Evolutionary conservation across 2,888 invertebrate genomes (phyloP).

Genomic region (Apodemia mormo): DNA sequence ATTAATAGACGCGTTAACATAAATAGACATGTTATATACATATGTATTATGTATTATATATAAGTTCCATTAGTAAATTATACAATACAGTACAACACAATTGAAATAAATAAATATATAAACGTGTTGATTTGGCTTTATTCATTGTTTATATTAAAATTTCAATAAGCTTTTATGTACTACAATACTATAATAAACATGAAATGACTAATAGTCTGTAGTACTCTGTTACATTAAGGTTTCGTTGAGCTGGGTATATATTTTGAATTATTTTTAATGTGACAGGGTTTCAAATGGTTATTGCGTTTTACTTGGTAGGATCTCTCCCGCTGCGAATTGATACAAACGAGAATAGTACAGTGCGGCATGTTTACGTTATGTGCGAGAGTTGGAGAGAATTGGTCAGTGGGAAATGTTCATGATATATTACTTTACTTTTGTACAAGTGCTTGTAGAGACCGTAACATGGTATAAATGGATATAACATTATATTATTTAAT

Average conservation of each 20-base stretch:
- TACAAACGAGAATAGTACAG: conserved; percentile 50
- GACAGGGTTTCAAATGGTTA: conserved; percentile 46
- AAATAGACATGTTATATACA: too few relatives aligned
- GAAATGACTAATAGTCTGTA: conserved; percentile 37
- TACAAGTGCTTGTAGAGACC: too few relatives aligned
- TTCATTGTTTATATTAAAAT: background rate
- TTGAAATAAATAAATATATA: background rate
- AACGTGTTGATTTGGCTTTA: background rate
- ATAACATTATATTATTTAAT: too few relatives aligned
- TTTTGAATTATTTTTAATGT: conserved; percentile 39
- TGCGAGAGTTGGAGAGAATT: conserved; percentile 38
- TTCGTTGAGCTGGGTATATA: conserved; percentile 26
- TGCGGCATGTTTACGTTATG: conserved; percentile 41
- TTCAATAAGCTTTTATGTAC: conserved; percentile 4
- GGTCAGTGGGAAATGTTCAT: conserved; percentile 30
- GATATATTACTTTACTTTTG: too few relatives aligned
- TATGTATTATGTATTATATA: too few relatives aligned
- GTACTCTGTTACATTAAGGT: conserved; percentile 39
- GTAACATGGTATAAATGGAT: too few relatives aligned
- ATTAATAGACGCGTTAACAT: too few relatives aligned
- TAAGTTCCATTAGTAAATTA: too few relatives aligned
- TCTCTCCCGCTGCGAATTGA: conserved; percentile 63
- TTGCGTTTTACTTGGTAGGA: conserved; percentile 43
- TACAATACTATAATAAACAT: conserved; percentile 10
- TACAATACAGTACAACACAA: too few relatives aligned